Evolutionary conservation across 2,797 vertebrate species (phyloP).

Genomic region (Enteromius anoplus): DNA sequence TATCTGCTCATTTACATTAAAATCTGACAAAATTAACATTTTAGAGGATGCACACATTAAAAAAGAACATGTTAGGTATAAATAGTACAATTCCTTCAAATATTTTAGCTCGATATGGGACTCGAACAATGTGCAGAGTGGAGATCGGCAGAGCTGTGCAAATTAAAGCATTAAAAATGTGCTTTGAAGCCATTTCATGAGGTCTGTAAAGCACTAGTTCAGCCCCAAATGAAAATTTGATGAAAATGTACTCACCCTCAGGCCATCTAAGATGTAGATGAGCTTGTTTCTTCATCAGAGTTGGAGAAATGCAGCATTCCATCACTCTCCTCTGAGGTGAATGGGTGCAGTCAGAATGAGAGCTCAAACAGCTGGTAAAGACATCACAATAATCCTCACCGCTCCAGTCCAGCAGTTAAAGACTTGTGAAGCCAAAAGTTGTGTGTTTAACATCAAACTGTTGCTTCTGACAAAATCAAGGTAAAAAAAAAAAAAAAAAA

Average conservation of each 20-base stretch:
- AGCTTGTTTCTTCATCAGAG: neutral
- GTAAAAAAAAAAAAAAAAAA: too few species aligned
- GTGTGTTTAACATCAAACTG: too few species aligned
- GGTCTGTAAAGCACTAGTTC: slow-evolving; percentile 7
- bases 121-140: neutral
- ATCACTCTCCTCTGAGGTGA: neutral
- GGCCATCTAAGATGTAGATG: neutral
- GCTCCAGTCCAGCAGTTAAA: neutral
- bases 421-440: neutral
- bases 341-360: neutral
- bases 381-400: neutral
- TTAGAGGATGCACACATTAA: neutral
- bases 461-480: too few species aligned
- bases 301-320: neutral
- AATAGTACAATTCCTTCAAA: neutral
- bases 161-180: neutral
- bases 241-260: neutral
- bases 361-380: neutral
- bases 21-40: neutral
- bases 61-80: neutral
- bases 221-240: neutral
- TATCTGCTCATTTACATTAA: neutral
- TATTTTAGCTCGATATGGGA: neutral
- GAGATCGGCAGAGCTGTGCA: neutral
- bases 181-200: slow-evolving; percentile 15